These are phyloP conservation scores for Mantis religiosa DNA, from an alignment of 2,888 invertebrate species.

Conservation along the genomic window DNA sequence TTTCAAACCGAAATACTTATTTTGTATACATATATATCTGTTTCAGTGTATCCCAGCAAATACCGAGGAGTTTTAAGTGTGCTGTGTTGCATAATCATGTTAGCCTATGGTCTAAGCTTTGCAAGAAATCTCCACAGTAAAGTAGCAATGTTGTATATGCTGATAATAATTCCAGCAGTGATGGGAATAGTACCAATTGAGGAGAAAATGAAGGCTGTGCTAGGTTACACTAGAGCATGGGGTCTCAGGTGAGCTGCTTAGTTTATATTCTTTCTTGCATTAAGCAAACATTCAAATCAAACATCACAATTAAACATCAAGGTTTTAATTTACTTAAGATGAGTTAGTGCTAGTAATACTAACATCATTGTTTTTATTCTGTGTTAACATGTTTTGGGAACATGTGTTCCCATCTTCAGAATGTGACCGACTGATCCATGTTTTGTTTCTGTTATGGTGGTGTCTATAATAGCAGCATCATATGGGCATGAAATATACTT, in stretches of 20 bases:
- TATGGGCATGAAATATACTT: too few species aligned
- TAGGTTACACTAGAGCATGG: not conserved
- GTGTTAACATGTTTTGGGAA: too few species aligned
- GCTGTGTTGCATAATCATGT: not conserved
- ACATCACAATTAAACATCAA: not conserved
- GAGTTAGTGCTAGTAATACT: too few species aligned
- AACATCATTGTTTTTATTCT: too few species aligned
- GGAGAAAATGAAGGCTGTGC: not conserved
- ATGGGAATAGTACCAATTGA: slow-evolving; percentile 8
- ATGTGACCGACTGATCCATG: too few species aligned
- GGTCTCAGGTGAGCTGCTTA: not conserved
- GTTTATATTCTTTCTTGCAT: not conserved
- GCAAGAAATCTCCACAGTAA: not conserved
- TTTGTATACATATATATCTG: not conserved
- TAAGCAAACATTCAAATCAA: not conserved
- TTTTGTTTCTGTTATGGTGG: too few species aligned
- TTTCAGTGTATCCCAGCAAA: slow-evolving; percentile 13
- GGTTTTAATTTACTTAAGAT: too few species aligned
- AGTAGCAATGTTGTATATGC: not conserved
- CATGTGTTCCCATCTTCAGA: too few species aligned
- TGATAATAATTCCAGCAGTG: slow-evolving; percentile 7
- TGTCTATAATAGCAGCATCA: too few species aligned
- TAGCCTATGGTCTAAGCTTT: not conserved
- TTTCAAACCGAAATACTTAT: too few species aligned
- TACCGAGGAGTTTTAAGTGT: not conserved